Base-by-base conservation (phyloP, 2,113 vertebrate species). In the Danionella cerebrum region DNA sequence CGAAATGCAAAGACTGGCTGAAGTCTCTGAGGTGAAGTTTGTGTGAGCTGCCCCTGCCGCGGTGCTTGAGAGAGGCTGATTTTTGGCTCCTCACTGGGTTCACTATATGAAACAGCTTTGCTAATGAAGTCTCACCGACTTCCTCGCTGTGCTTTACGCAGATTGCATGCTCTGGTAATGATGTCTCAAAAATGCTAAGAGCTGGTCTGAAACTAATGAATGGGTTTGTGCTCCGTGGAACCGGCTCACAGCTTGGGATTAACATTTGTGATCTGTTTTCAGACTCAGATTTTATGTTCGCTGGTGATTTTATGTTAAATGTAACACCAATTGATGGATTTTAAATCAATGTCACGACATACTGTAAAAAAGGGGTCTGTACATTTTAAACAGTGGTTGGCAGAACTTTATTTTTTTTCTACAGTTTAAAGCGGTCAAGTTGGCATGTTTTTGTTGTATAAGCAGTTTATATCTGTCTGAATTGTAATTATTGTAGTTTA, bases 1-100 rank as follows among this genome's bases (percentile, higher is more conserved):
- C 48, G 13, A 67, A 66, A 73, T 63, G 65, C 31, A 19, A 67
- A 67, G 62, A 72, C 62, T 67, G 62, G 57, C 55, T 2, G 9
- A n/a, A n/a, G n/a, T n/a, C 36, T 54, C 36, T 67, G 10, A 38
- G 50, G 58, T 50, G 33, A 63, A 21, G 33, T 36, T 55, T 38
- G 22, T 19, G 66, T 59, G 54, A 27, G 27, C 42, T 14, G 53
- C 52, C 31, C 53, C 52, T 33, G 52, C 29, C 27, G 66, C 16
- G 38, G 8, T 16, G 19, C 27, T 36, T 6, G 35, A 53, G 10
- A 14, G 51, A 22, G 27, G 27, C 25, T 44, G 66, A 39, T 14
- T 39, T n/a, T 38, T 36, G 41, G 42, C 53, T 3, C 53, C 50
- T 54, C 42, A 58, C 47, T 68, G 66, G 53, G 67, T 8, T 16